Evolutionary conservation across 1,140 invertebrate species (phyloP).

Genomic region (Homarus americanus): DNA sequence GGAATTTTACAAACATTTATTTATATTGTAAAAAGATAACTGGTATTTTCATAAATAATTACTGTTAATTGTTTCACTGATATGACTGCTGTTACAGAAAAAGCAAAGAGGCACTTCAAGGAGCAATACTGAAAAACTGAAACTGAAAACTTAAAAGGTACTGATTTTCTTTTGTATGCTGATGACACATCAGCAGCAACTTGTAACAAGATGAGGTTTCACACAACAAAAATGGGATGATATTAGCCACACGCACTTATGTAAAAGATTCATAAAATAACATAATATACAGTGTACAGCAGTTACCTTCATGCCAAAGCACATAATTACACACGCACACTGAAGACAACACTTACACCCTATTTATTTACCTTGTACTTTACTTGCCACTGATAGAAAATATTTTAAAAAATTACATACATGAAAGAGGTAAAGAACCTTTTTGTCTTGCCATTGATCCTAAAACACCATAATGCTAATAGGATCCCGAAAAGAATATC

Average conservation of each 20-base stretch:
- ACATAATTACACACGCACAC: constrained; percentile 50
- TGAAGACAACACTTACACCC: constrained; percentile 51
- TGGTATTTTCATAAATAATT: neutral
- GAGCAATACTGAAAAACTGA: neutral
- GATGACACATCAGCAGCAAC: neutral
- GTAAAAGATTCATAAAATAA: neutral
- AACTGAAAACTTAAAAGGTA: neutral
- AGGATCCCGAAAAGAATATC: constrained; percentile 55
- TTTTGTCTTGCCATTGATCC: constrained; percentile 67
- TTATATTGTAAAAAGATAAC: neutral
- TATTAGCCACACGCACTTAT: neutral
- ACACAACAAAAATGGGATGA: neutral
- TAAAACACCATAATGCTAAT: constrained; percentile 60
- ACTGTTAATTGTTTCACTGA: neutral
- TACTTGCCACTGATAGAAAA: constrained; percentile 68
- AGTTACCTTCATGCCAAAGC: constrained; percentile 32
- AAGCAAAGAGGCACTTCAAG: neutral
- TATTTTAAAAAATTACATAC: constrained; percentile 48
- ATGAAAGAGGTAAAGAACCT: constrained; percentile 66
- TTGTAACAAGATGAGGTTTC: neutral
- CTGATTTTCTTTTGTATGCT: neutral
- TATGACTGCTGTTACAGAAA: neutral
- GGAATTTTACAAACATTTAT: no score
- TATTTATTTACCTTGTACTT: constrained; percentile 70
- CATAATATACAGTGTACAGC: neutral